These are phyloP conservation scores for Cheirogaleus major DNA, from an alignment of 2,797 vertebrate genomes.

Conservation along the genomic window DNA sequence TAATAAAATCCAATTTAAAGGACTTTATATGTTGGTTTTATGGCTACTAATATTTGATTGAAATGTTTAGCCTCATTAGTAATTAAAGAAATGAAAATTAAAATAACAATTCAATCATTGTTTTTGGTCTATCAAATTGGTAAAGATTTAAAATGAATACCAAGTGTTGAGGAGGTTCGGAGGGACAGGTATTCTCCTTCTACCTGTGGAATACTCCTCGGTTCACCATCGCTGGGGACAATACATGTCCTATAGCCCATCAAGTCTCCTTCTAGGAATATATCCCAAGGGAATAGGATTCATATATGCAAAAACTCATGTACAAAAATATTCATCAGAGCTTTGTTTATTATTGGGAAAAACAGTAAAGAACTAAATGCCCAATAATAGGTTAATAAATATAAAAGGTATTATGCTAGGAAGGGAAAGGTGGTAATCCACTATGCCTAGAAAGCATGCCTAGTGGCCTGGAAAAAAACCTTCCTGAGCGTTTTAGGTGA, in stretches of 20 bases:
- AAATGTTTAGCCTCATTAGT: not conserved
- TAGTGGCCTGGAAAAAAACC: not conserved
- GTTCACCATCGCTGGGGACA: not conserved
- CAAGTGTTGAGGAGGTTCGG: not conserved
- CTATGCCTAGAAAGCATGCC: not conserved
- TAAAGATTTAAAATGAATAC: conserved; percentile 23
- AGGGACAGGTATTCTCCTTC: not conserved
- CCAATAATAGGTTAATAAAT: not conserved
- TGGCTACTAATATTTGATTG: conserved; percentile 44
- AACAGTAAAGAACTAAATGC: conserved; percentile 22
- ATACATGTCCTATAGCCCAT: not conserved
- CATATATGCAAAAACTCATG: not conserved
- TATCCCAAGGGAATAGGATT: not conserved
- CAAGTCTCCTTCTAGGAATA: not conserved
- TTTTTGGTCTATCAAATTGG: not conserved
- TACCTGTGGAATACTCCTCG: not conserved
- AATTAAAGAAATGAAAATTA: conserved; percentile 42
- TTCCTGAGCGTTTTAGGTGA: not conserved
- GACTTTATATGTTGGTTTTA: conserved; percentile 21
- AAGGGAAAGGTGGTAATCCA: not conserved
- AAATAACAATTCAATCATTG: not conserved
- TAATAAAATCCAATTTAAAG: conserved; percentile 35
- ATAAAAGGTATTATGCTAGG: not conserved
- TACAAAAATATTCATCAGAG: not conserved
- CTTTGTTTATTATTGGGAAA: conserved; percentile 23